A percentile compares a stretch with the other conserved stretches of the same genome.
These are phyloP conservation scores for Microcebus griseorufus DNA, from an alignment of 2,113 vertebrate genomes.

Conservation along the genomic window DNA sequence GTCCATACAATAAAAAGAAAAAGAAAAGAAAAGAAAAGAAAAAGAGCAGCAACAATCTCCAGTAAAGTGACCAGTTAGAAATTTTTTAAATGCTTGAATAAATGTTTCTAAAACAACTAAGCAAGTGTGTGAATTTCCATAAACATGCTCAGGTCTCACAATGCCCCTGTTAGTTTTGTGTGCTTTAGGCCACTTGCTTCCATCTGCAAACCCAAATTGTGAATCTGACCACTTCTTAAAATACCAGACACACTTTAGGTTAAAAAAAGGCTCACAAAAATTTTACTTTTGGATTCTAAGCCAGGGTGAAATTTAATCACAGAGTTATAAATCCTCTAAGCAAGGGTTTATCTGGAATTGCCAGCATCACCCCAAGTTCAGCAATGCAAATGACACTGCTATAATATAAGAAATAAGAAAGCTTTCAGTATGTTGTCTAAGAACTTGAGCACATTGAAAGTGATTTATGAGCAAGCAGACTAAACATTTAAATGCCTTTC, in stretches of 20 bases:
- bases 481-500: slow-evolving; percentile 80
- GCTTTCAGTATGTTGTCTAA: slow-evolving; percentile 78
- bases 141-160: background rate
- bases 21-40: background rate
- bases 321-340: slow-evolving; percentile 67
- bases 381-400: slow-evolving; percentile 75
- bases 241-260: slow-evolving; percentile 25
- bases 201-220: slow-evolving; percentile 17
- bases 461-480: slow-evolving; percentile 77
- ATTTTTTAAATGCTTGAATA: background rate
- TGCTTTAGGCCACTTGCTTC: background rate
- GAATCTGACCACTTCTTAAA: slow-evolving; percentile 53
- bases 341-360: slow-evolving; percentile 69
- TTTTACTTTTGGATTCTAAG: slow-evolving; percentile 66
- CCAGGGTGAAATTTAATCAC: slow-evolving; percentile 74
- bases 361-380: slow-evolving; percentile 72
- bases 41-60: background rate
- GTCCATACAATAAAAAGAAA: background rate
- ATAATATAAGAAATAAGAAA: slow-evolving; percentile 74
- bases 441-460: slow-evolving; percentile 52
- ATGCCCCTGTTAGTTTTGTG: background rate
- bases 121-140: background rate
- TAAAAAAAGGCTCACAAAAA: slow-evolving; percentile 39
- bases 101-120: background rate
- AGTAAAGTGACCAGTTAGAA: background rate